Percentiles rank a stretch among this genome's conserved stretches.
phyloP scores from a whole-genome alignment of 1,140 invertebrate species.

The Platyura marginata region DNA sequence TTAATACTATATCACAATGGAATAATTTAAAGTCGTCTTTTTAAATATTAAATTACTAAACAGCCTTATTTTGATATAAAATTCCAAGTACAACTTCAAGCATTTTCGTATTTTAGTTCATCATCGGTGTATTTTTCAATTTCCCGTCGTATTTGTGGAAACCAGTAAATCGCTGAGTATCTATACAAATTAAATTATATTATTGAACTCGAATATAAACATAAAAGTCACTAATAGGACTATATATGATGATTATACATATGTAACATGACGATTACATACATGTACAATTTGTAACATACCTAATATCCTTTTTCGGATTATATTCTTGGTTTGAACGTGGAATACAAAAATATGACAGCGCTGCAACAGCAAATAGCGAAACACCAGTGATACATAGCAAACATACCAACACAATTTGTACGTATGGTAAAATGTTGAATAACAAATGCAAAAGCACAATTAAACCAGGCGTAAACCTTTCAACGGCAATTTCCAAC shows the following conservation, averaged over 20 bases:
- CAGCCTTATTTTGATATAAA: too few species aligned
- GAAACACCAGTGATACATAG: not conserved
- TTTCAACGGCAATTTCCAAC: slow-evolving; percentile 32
- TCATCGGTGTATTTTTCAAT: not conserved
- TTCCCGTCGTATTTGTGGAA: not conserved
- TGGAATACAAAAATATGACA: not conserved
- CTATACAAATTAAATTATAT: not conserved
- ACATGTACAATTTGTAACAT: not conserved
- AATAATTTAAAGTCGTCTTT: too few species aligned
- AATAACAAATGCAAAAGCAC: not conserved
- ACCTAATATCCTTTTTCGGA: not conserved
- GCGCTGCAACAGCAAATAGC: not conserved
- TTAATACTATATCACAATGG: too few species aligned
- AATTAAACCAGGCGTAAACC: slow-evolving; percentile 9
- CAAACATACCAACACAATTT: not conserved
- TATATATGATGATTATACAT: too few species aligned
- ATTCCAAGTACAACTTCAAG: too few species aligned
- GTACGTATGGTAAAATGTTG: not conserved
- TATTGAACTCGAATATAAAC: not conserved
- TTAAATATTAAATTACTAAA: too few species aligned
- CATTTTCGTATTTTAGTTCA: not conserved
- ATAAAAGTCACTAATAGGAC: not conserved
- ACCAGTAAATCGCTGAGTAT: not conserved
- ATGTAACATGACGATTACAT: not conserved
- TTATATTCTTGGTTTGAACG: not conserved